Base-by-base conservation (phyloP, 2,113 vertebrate genomes). In the Lycaon pictus region DNA sequence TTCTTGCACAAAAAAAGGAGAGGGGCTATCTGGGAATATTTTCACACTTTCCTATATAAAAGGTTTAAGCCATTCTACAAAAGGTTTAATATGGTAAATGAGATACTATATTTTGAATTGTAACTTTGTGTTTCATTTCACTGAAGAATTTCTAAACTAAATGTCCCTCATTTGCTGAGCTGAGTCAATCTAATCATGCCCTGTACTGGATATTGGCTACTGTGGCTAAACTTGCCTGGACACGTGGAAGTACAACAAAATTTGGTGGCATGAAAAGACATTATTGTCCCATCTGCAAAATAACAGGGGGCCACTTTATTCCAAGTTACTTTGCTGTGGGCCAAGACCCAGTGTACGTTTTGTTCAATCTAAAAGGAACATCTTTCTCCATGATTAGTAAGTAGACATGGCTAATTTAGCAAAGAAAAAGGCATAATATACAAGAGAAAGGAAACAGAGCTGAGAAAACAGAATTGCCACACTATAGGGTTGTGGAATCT, bases 41-140 rank as follows among this genome's bases (percentile, higher is more conserved):
- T 96, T 87, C 43, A 92, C 90, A 85, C 86, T 0, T 98, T 97
- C 97, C 96, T 53, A 83, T 83, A 51, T 83, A 51, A 95, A 97
- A 98, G 63, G 55, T 56, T 91, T 97, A 95, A 98, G 74, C 4
- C 37, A 97, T 97, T 97, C 96, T 53, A 90, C 84, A 55, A 95
- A 97, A 98, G 60, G 51, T 48, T 90, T 97, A 95, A 97, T 72
- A 79, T 17, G 48, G 71, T 86, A 97, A 97, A 51, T 93, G 90
- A 98, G 83, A 86, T 65, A 43, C 20, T 96, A 19, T 90, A 4
- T 55, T 97, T 97, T 98, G 95, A 97, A 95, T 90, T 83, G 37
- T 80, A 96, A 98, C 71, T 92, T 94, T 86, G 37, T 92, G 95
- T 72, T 80, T 43, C 87, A 90, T 88, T 82, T 97, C 84, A 95